Evolutionary conservation across 2,113 vertebrate genomes (phyloP).

Genomic region (Periophthalmus modestus): DNA sequence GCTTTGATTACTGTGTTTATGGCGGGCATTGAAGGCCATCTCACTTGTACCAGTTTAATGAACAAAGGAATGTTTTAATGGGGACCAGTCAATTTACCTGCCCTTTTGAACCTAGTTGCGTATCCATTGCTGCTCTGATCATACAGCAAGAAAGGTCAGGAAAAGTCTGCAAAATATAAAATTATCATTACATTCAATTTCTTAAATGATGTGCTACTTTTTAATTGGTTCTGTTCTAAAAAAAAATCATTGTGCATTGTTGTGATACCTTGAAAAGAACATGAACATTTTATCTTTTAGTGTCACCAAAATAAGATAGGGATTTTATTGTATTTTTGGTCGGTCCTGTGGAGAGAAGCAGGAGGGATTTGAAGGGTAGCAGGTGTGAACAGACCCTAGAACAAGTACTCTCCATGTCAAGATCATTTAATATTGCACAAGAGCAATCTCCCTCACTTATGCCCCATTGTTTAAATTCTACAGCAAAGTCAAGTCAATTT

Average conservation of each 20-base stretch:
- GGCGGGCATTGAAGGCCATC: slow-evolving; percentile 22
- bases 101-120: background rate
- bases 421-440: background rate
- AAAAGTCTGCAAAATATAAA: background rate
- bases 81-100: slow-evolving; percentile 30
- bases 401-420: background rate
- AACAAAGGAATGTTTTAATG: slow-evolving; percentile 18
- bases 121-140: background rate
- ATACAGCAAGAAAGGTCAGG: background rate
- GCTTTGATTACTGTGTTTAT: slow-evolving; percentile 68
- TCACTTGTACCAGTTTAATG: slow-evolving; percentile 25
- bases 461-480: background rate
- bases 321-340: background rate
- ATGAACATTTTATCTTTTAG: background rate
- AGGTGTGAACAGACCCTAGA: background rate
- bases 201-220: background rate
- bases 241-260: background rate
- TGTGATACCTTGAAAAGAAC: background rate
- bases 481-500: background rate
- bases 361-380: background rate
- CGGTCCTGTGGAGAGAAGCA: background rate
- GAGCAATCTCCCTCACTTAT: background rate
- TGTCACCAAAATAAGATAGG: background rate
- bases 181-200: too few species aligned
- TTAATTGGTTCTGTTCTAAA: background rate